Conservation (phyloP, 2,888 invertebrate species). For the Caenorhabditis becei region DNA sequence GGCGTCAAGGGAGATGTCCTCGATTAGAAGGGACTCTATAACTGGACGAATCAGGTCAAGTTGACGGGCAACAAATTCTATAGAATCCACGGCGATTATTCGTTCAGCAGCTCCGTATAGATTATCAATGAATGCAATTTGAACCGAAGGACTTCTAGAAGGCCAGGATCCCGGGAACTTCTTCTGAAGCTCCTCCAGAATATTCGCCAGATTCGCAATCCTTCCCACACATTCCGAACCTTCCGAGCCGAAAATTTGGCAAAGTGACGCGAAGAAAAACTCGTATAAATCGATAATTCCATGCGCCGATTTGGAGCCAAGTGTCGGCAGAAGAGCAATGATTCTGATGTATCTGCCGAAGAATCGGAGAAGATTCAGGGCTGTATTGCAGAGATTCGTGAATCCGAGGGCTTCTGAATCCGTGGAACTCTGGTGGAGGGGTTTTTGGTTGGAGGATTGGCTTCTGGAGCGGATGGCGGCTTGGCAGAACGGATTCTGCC, state of each 20-base stretch:
- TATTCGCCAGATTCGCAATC: conserved; percentile 24
- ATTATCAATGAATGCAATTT: conserved; percentile 84
- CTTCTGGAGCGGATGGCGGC: conserved; percentile 37
- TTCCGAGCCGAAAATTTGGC: conserved; percentile 60
- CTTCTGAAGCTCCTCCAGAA: conserved; percentile 46
- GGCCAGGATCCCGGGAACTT: conserved; percentile 21
- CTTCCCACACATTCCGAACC: conserved; percentile 52
- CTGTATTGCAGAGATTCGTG: conserved; percentile 78
- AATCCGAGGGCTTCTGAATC: background rate
- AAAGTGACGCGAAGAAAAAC: conserved; percentile 76
- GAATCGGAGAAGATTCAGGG: conserved; percentile 77
- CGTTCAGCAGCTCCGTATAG: conserved; percentile 91
- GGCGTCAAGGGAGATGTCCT: conserved; percentile 48
- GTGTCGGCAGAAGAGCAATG: conserved; percentile 77
- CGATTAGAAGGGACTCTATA: conserved; percentile 88
- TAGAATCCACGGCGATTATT: conserved; percentile 93
- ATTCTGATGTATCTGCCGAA: conserved; percentile 79
- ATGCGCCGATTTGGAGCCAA: conserved; percentile 74
- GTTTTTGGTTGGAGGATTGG: background rate
- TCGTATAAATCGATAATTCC: conserved; percentile 77
- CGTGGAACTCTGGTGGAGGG: background rate
- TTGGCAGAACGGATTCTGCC: conserved; percentile 59
- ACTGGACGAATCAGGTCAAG: conserved; percentile 90
- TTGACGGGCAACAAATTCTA: conserved; percentile 92
- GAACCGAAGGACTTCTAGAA: conserved; percentile 67